A percentile compares a stretch with the other conserved stretches of the same genome.
Conservation (phyloP, 2,113 vertebrate genomes). For the Heptranchias perlo region DNA sequence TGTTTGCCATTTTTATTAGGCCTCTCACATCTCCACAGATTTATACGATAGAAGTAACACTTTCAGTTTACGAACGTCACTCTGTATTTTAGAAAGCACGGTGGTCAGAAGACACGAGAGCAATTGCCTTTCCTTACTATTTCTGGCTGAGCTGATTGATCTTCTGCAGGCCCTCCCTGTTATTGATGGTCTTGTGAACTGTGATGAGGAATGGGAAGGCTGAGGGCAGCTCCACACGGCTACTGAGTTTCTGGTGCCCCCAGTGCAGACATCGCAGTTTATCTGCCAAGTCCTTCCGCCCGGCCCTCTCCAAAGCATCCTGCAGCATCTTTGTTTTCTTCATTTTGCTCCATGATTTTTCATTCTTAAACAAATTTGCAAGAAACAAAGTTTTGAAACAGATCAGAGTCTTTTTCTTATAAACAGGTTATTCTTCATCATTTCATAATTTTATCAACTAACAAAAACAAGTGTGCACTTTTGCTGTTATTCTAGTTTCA, state of each 20-base stretch:
- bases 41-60: neutral
- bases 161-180: conserved; percentile 58
- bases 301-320: conserved; percentile 56
- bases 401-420: neutral
- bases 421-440: neutral
- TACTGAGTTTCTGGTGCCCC: conserved; percentile 62
- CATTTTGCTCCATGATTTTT: conserved; percentile 52
- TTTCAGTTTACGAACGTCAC: neutral
- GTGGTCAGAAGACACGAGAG: neutral
- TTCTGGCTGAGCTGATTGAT: conserved; percentile 56
- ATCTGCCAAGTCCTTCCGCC: conserved; percentile 57
- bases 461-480: neutral
- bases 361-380: conserved; percentile 48
- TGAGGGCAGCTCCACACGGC: conserved; percentile 60
- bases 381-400: neutral
- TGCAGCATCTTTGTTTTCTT: conserved; percentile 63
- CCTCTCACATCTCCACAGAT: neutral
- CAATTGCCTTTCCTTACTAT: conserved; percentile 38
- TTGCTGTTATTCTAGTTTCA: neutral
- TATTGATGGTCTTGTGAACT: conserved; percentile 60
- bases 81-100: neutral
- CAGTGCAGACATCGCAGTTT: conserved; percentile 58
- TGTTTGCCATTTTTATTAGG: neutral
- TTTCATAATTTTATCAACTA: neutral
- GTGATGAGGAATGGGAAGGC: conserved; percentile 66